Conservation (phyloP, 2,797 vertebrate species). For the Triplophysa yarkandensis region DNA sequence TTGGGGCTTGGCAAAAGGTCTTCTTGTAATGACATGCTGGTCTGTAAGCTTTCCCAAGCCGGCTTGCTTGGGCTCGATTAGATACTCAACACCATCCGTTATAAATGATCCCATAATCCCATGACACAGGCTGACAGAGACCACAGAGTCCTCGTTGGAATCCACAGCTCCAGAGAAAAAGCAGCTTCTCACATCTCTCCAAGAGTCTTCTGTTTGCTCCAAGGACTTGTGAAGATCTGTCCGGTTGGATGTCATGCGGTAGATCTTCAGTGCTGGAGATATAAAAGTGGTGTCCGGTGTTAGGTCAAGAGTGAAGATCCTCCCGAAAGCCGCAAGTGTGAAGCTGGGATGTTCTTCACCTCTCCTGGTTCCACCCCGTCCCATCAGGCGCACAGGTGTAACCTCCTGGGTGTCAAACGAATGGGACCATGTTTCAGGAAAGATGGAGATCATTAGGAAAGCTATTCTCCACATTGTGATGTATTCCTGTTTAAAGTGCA, state of each 20-base stretch:
- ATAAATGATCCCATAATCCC: conserved; percentile 87
- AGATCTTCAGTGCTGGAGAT: conserved; percentile 78
- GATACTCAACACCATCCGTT: conserved; percentile 80
- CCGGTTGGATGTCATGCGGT: conserved; percentile 69
- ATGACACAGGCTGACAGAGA: conserved; percentile 86
- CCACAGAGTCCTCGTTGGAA: conserved; percentile 73
- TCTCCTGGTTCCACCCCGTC: conserved; percentile 69
- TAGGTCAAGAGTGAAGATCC: conserved; percentile 79
- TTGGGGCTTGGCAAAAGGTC: conserved; percentile 45
- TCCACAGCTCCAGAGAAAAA: conserved; percentile 87
- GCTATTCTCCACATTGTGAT: conserved; percentile 28
- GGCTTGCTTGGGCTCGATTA: conserved; percentile 78
- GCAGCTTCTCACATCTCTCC: conserved; percentile 72
- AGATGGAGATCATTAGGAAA: conserved; percentile 8
- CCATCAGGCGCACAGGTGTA: conserved; percentile 72
- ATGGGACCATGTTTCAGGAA: conserved; percentile 59
- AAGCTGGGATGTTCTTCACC: conserved; percentile 75
- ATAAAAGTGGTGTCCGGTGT: conserved; percentile 84
- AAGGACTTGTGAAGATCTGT: neutral
- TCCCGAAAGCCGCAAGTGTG: conserved; percentile 80
- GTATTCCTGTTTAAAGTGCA: neutral
- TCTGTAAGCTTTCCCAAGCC: conserved; percentile 59
- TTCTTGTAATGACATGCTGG: conserved; percentile 80
- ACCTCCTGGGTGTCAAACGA: conserved; percentile 72
- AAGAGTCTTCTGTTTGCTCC: conserved; percentile 55